Evolutionary conservation across 2,797 vertebrate species (phyloP), one percentile per base, ranked within the genome.

Genomic region (Paguma larvata): DNA sequence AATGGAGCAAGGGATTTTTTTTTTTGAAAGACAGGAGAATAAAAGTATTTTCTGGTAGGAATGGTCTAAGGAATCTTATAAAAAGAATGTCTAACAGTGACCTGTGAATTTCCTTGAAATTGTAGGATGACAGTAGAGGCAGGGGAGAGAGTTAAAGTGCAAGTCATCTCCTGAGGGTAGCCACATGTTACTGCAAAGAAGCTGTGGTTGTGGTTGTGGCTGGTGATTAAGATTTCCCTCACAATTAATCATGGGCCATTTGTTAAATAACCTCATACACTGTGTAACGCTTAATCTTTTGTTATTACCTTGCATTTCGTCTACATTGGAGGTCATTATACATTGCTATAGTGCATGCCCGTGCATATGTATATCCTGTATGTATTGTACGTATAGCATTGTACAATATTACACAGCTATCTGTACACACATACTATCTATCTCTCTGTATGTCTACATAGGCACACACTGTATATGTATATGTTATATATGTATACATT

Each of bases 81-180:
- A 44, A 83, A 44, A 83, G 19, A 56, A 32, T 5, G 30, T 25
- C 62, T 32, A 41, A 56, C 9, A 51, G 41, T 46, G 65, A 34
- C 25, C 19, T 16, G 13, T 25, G 68, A 73, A 21, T 68, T 79
- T 68, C 88, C 63, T 83, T 51, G 56, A 21, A 62, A 44, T 41
- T 27, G 46, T 46, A 13, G 30, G 30, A 38, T 77, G 63, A 27
- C 32, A 63, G 32, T 48, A 65, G 63, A 56, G 38, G 65, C 51
- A 41, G 30, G 48, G 34, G 30, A 72, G 86, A 27, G 51, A 85
- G 25, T 46, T 62, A 18, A 85, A 79, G 25, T 70, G 48, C 70
- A 70, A 89, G 86, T 93, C 67, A 85, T 85, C n/a, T 77, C 44
- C 65, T 93, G 86, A 82, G 89, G 51, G 78, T 44, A 77, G 78